A percentile compares a stretch with the other conserved stretches of the same genome.
Conservation (phyloP, 1,140 invertebrate genomes). For the Drosophila ogumai region DNA sequence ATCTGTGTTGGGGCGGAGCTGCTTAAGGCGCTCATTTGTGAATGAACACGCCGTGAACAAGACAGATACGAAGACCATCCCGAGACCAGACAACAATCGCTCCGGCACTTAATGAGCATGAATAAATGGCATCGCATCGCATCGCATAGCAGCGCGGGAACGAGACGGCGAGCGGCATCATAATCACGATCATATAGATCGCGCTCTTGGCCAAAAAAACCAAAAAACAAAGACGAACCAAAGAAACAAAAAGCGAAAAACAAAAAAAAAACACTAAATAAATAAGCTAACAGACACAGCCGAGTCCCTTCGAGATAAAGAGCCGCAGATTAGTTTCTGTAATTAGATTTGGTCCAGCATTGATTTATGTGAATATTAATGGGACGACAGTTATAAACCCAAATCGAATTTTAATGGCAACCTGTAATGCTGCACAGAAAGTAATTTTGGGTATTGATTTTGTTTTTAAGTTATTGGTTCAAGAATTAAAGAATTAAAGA, state of each 20-base stretch:
- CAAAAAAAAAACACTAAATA: slow-evolving; percentile 30
- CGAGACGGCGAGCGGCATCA: slow-evolving; percentile 41
- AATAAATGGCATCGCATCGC: slow-evolving; percentile 74
- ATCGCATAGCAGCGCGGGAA: slow-evolving; percentile 13
- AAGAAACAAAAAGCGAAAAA: slow-evolving; percentile 3
- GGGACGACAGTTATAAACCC: slow-evolving; percentile 54
- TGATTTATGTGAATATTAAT: slow-evolving; percentile 79
- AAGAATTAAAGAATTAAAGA: too few species aligned
- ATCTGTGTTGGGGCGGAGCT: slow-evolving; percentile 78
- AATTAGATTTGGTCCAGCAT: slow-evolving; percentile 72
- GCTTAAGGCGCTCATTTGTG: slow-evolving; percentile 84
- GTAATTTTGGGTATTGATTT: neutral
- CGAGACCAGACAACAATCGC: slow-evolving; percentile 53
- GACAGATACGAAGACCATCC: slow-evolving; percentile 50
- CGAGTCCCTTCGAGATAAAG: slow-evolving; percentile 49
- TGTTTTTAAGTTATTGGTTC: neutral
- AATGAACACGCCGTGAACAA: slow-evolving; percentile 80
- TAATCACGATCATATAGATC: slow-evolving; percentile 54
- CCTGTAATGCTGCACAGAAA: slow-evolving; percentile 25
- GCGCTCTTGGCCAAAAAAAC: slow-evolving; percentile 34
- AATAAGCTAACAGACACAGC: slow-evolving; percentile 29
- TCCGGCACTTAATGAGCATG: slow-evolving; percentile 80
- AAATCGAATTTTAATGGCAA: slow-evolving; percentile 61
- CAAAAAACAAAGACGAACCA: slow-evolving; percentile 12
- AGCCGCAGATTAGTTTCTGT: slow-evolving; percentile 67